Base-by-base conservation (phyloP, 1,140 invertebrate species). In the Phocides pigmalion region DNA sequence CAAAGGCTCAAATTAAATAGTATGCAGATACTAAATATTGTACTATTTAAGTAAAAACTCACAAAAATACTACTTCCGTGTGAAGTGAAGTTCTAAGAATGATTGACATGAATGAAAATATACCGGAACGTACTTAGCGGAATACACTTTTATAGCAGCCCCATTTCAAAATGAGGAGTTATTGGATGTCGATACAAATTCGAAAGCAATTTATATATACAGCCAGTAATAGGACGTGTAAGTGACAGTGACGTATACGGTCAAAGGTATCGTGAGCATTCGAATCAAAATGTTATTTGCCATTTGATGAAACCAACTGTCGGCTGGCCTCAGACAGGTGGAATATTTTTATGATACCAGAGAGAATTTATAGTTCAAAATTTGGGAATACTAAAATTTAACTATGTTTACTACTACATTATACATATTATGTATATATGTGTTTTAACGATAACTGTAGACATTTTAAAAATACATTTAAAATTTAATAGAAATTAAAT, bases 151-250 rank as follows among this genome's bases (percentile, higher is more conserved):
- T 50, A 32, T 50, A 16, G 25, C 22, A 15, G n/a, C 25, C 15
- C 14, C 15, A 50, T 50, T 32, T 15, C 47, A 50, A 16, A 50
- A 14, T 17, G 25, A 50, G 47, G 14, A n/a, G 16, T 47, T 47
- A 12, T 47, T 12, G 4, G n/a, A 50, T 50, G 47, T 50, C 47
- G 22, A 50, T 50, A 50, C 25, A 35, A 35, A 50, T 50, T 50
- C 25, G 47, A 50, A 17, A 50, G 14, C 47, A 50, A 50, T 32
- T 35, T 50, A 32, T 32, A n/a, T n/a, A 32, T 32, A 50, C 47
- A 32, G 47, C 35, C 12, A 14, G 25, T 17, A 35, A 32, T 0
- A 50, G 47, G n/a, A 3, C 11, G 1, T 22, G 9, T 46, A 19
- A 46, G 44, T 22, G 44, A 46, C 44, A 46, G 6, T 32, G 47